Evolutionary conservation across 2,797 vertebrate genomes (phyloP).

Genomic region (Sebastes taczanowskii): DNA sequence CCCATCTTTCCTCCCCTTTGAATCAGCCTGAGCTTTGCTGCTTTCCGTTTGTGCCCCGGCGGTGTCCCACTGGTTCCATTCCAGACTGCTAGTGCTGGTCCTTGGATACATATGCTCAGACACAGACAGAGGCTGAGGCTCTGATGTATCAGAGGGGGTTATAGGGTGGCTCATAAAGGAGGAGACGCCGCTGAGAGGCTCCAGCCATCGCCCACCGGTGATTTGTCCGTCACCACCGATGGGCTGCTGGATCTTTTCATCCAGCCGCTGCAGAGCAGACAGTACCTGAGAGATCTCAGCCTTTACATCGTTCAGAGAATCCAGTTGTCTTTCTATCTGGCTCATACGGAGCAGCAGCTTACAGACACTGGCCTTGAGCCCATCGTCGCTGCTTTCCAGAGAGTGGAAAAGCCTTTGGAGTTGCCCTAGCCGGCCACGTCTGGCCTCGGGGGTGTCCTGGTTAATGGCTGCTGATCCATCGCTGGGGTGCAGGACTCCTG

Average conservation of each 20-base stretch:
- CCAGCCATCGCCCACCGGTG: constrained; percentile 69
- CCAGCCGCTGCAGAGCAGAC: constrained; percentile 90
- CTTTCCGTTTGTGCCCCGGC: constrained; percentile 59
- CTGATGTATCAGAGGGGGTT: constrained; percentile 78
- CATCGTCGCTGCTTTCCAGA: constrained; percentile 88
- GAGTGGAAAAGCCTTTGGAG: constrained; percentile 86
- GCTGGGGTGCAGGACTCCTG: constrained; percentile 89
- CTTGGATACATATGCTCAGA: constrained; percentile 72
- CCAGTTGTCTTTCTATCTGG: constrained; percentile 94
- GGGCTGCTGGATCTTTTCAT: constrained; percentile 91
- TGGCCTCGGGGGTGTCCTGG: constrained; percentile 79
- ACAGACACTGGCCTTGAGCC: constrained; percentile 92
- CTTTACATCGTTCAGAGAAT: constrained; percentile 93
- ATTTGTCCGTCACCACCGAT: constrained; percentile 54
- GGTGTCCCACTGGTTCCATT: constrained; percentile 87
- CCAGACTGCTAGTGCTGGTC: constrained; percentile 82
- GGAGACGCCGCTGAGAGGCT: constrained; percentile 80
- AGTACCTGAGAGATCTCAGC: constrained; percentile 95
- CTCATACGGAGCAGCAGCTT: constrained; percentile 93
- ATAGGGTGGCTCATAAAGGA: constrained; percentile 80
- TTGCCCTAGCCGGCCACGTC: constrained; percentile 82
- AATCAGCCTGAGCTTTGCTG: constrained; percentile 51
- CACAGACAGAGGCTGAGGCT: constrained; percentile 77
- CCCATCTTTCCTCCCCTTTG: constrained; percentile 77
- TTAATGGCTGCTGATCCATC: constrained; percentile 87